Percentiles rank a stretch among this genome's conserved stretches.
These are phyloP conservation scores for Pachypanchax playfairii DNA, from an alignment of 2,113 vertebrate species.

Conservation along the genomic window DNA sequence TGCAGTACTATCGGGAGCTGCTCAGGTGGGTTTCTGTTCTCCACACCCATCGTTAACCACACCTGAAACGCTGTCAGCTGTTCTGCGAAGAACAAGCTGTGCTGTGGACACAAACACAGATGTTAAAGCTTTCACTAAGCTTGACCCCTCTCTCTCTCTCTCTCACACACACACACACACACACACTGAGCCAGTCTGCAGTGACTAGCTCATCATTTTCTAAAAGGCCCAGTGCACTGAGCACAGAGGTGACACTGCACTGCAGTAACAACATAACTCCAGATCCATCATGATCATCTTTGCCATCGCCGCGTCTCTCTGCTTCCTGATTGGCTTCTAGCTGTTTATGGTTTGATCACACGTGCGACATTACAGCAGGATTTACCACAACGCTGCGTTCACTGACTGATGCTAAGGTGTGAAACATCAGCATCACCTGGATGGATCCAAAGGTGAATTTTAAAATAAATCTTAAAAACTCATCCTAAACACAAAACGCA, in stretches of 20 bases:
- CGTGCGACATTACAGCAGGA: constrained; percentile 53
- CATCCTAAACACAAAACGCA: background rate
- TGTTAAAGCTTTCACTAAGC: background rate
- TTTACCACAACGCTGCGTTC: constrained; percentile 37
- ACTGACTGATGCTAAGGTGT: constrained; percentile 46
- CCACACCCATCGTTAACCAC: constrained; percentile 97
- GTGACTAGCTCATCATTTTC: constrained; percentile 44
- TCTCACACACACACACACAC: background rate
- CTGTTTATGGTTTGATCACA: constrained; percentile 57
- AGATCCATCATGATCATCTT: constrained; percentile 57
- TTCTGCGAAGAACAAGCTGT: constrained; percentile 97
- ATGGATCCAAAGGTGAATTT: constrained; percentile 10
- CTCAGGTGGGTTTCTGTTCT: constrained; percentile 96
- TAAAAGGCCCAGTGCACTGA: constrained; percentile 37
- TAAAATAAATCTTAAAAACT: no score
- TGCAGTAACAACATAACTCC: constrained; percentile 66
- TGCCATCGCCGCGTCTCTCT: constrained; percentile 5
- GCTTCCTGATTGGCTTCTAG: constrained; percentile 53
- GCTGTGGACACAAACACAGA: constrained; percentile 77
- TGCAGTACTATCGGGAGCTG: constrained; percentile 96
- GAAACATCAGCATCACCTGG: constrained; percentile 50
- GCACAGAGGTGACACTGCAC: constrained; percentile 59
- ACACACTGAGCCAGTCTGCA: constrained; percentile 28
- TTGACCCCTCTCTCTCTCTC: background rate
- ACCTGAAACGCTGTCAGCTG: constrained; percentile 98